Evolutionary conservation across 2,888 invertebrate genomes (phyloP), one percentile per base, ranked within the genome.

Genomic region (Tetropium fuscum): DNA sequence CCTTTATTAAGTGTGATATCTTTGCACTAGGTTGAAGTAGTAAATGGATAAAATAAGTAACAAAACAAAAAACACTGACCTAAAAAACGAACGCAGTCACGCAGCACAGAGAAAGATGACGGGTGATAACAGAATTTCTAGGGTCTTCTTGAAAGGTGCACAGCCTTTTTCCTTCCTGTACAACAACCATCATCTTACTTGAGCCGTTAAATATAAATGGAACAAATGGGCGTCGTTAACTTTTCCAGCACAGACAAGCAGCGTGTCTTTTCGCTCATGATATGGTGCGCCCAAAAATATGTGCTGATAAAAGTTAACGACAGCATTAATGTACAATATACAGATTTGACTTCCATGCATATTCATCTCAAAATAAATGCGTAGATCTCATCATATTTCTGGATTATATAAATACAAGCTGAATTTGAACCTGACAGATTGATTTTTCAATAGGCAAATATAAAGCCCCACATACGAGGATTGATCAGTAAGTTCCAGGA

Each of bases 71-170:
- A 74, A 73, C 80, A 81, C 81, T 81, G 78, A 81, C 81, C 81
- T 81, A 81, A 79, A 76, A 71, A 69, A 74, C 61, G 73, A 78
- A 74, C 74, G 71, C 72, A 73, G 73, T 82, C 81, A 89, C 82
- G 88, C 89, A 82, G 89, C 89, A 86, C 87, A 89, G 84, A 89
- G 87, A 88, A 89, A 89, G 86, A 88, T 88, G 86, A 89, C 88
- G 83, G 89, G 88, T 86, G 88, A 87, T 85, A 89, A 85, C 84
- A 89, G 86, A 83, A 88, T 86, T 87, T 88, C 88, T 84, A 88
- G 86, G 83, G 88, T 88, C 84, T 87, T 88, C 88, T 88, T 89
- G 87, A 88, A 88, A 86, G 88, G 87, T 83, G 87, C 87, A 86
- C 88, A 88, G 82, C 84, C 66, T 61, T 70, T 85, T 86, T 86